phyloP scores from a whole-genome alignment of 2,113 vertebrate species.

The Pomatostomus ruficeps region DNA sequence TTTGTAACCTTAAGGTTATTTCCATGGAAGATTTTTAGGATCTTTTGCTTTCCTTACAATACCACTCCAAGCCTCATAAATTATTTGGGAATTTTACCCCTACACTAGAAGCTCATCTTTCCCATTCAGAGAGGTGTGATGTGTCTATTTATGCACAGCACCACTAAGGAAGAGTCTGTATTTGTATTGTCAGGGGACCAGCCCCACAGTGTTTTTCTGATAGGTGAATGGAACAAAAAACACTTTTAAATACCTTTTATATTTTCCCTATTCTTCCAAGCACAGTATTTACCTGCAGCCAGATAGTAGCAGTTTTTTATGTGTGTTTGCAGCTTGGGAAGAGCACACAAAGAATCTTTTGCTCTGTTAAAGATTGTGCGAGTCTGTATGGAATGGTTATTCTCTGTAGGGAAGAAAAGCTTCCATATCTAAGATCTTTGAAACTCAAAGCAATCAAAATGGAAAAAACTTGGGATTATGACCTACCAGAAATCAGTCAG shows the following conservation, averaged over 20 bases:
- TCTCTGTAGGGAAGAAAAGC: background rate
- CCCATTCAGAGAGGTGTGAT: background rate
- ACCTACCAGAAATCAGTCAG: background rate
- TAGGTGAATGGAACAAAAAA: background rate
- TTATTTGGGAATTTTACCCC: background rate
- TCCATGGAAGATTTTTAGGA: background rate
- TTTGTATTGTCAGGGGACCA: background rate
- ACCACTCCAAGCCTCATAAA: background rate
- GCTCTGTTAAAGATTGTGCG: background rate
- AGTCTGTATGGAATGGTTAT: background rate
- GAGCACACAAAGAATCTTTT: background rate
- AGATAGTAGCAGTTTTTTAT: background rate
- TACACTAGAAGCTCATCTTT: background rate
- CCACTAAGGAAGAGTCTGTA: background rate
- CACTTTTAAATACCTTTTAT: background rate
- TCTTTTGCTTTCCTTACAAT: background rate
- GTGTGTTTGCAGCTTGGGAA: background rate
- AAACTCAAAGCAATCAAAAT: background rate
- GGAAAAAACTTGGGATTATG: background rate
- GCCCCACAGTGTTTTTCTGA: background rate
- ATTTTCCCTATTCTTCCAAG: background rate
- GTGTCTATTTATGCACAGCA: background rate
- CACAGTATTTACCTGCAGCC: background rate
- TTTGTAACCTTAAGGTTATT: background rate
- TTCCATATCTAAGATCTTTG: background rate